Conservation (phyloP, 1,140 invertebrate genomes). For the Neodiprion fabricii region DNA sequence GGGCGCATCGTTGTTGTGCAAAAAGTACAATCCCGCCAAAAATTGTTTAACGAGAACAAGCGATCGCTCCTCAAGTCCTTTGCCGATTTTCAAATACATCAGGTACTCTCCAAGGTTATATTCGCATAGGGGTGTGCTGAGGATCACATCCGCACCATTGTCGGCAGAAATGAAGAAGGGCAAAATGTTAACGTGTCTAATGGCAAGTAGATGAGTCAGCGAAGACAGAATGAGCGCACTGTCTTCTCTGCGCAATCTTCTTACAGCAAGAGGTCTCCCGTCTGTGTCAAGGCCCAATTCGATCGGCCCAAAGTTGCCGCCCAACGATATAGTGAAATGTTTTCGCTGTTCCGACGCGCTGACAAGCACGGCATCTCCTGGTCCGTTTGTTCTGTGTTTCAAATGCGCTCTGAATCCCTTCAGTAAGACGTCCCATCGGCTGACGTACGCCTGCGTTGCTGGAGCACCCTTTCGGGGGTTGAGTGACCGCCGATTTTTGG, state of each 20-base stretch:
- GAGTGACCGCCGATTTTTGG: no score
- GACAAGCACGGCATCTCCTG: no score
- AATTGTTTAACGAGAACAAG: conserved; percentile 42
- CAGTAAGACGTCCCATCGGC: no score
- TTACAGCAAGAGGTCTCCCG: conserved; percentile 41
- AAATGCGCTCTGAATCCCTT: no score
- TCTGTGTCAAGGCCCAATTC: conserved; percentile 37
- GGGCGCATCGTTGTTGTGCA: conserved; percentile 43
- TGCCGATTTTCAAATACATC: conserved; percentile 34
- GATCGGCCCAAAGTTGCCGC: conserved; percentile 41
- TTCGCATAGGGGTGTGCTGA: conserved; percentile 48
- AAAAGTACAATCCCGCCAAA: conserved; percentile 44
- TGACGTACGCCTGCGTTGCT: no score
- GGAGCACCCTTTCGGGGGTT: no score
- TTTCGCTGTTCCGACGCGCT: no score
- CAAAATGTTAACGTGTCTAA: conserved; percentile 41
- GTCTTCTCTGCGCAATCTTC: conserved; percentile 34
- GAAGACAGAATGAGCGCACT: conserved; percentile 33
- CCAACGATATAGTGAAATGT: no score
- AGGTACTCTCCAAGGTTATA: conserved; percentile 50
- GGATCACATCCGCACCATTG: conserved; percentile 39
- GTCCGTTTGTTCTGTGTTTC: no score
- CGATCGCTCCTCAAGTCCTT: conserved; percentile 14
- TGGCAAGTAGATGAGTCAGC: conserved; percentile 36
- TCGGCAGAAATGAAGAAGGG: conserved; percentile 42